These are phyloP conservation scores for Channallabes apus DNA, from an alignment of 2,797 vertebrate genomes.

Conservation along the genomic window DNA sequence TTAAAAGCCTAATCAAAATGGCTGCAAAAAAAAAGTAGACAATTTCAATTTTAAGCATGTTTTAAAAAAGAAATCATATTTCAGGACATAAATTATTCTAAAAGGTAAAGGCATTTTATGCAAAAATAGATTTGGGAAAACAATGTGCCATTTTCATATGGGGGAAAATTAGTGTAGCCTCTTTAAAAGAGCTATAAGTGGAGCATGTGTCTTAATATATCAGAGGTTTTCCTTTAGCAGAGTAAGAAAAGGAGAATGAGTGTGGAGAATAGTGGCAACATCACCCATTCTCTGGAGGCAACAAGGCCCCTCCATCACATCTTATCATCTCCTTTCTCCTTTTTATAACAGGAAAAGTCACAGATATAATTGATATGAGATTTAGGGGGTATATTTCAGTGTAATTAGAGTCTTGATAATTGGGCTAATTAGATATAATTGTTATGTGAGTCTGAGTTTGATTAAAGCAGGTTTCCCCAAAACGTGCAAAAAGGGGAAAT, in stretches of 20 bases:
- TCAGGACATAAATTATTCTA: slow-evolving; percentile 38
- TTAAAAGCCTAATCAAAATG: slow-evolving; percentile 31
- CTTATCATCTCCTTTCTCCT: slow-evolving; percentile 62
- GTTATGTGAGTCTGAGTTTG: slow-evolving; percentile 83
- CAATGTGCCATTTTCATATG: slow-evolving; percentile 36
- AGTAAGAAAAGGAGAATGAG: slow-evolving; percentile 51
- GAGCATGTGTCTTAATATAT: slow-evolving; percentile 50
- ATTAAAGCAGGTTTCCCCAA: slow-evolving; percentile 82
- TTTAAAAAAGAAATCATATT: slow-evolving; percentile 35
- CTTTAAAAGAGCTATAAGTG: slow-evolving; percentile 47
- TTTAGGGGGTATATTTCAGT: slow-evolving; percentile 82
- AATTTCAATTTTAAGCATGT: slow-evolving; percentile 25
- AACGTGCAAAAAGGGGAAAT: slow-evolving; percentile 62
- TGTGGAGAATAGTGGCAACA: slow-evolving; percentile 42
- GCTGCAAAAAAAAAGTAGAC: slow-evolving; percentile 23
- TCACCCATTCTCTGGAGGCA: slow-evolving; percentile 67
- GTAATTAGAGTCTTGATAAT: slow-evolving; percentile 86
- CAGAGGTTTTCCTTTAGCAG: slow-evolving; percentile 52
- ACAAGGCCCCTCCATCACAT: slow-evolving; percentile 58
- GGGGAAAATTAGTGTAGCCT: slow-evolving; percentile 39
- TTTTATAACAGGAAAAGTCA: slow-evolving; percentile 75
- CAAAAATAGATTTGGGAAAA: slow-evolving; percentile 32
- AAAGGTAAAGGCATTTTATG: slow-evolving; percentile 38
- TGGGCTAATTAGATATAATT: slow-evolving; percentile 87
- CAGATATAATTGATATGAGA: slow-evolving; percentile 86